Percentiles rank a stretch among this genome's conserved stretches.
Evolutionary conservation across 2,888 invertebrate genomes (phyloP).

Genomic region (Cistogaster globosa): DNA sequence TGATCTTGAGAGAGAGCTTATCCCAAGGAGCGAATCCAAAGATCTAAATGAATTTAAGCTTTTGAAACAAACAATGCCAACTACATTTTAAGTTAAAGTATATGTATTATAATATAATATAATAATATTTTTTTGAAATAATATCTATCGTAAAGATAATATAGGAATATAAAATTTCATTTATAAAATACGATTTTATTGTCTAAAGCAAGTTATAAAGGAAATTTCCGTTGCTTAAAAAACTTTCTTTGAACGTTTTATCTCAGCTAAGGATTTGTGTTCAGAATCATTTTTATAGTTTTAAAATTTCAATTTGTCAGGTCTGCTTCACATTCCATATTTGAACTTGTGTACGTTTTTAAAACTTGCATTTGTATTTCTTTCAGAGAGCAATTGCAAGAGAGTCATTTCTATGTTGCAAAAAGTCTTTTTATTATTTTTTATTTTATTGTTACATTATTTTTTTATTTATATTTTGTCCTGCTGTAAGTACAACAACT

Average conservation of each 20-base stretch:
- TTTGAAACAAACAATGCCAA: too few relatives aligned
- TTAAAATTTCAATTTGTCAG: constrained; percentile 14
- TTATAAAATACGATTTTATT: too few relatives aligned
- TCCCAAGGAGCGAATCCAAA: too few relatives aligned
- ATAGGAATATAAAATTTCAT: too few relatives aligned
- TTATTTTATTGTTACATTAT: constrained; percentile 36
- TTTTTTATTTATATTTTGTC: background rate
- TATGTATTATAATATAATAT: too few relatives aligned
- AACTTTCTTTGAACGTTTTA: background rate
- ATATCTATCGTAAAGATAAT: too few relatives aligned
- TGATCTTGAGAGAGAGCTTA: too few relatives aligned
- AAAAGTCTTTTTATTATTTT: background rate
- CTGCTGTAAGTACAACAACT: too few relatives aligned
- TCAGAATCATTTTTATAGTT: background rate
- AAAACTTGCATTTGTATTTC: constrained; percentile 22
- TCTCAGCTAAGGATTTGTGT: background rate
- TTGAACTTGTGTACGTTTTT: background rate
- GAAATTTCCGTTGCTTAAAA: background rate
- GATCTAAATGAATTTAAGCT: too few relatives aligned
- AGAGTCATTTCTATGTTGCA: background rate
- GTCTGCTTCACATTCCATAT: background rate
- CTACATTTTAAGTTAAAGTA: too few relatives aligned
- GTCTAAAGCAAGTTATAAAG: too few relatives aligned
- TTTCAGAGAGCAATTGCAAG: constrained; percentile 48
- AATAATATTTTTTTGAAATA: too few relatives aligned